These are phyloP conservation scores for Plecturocebus donacophilus DNA, from an alignment of 2,113 vertebrate genomes.

Conservation along the genomic window DNA sequence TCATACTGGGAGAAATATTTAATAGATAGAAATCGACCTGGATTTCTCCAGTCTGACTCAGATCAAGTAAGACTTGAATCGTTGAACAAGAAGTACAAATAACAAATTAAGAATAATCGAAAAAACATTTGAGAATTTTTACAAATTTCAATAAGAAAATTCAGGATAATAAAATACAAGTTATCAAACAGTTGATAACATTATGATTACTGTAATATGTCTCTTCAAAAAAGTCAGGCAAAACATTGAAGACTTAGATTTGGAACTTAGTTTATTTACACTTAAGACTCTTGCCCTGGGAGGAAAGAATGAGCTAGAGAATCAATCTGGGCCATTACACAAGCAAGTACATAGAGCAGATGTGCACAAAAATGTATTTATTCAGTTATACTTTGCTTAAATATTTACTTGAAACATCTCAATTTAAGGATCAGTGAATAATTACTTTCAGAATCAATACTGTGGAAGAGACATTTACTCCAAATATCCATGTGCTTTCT, in stretches of 20 bases:
- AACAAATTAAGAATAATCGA: neutral
- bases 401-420: neutral
- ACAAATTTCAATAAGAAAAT: neutral
- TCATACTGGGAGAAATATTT: too few relatives aligned
- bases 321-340: neutral
- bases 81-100: neutral
- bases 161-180: neutral
- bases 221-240: neutral
- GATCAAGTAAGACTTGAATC: too few relatives aligned
- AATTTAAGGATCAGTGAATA: constrained; percentile 24
- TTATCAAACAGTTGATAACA: neutral
- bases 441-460: neutral
- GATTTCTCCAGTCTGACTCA: too few relatives aligned
- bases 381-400: neutral
- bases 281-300: neutral
- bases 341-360: neutral
- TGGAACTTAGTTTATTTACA: neutral
- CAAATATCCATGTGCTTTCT: neutral
- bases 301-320: neutral
- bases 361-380: neutral
- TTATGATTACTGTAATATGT: neutral
- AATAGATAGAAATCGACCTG: too few relatives aligned
- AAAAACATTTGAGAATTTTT: neutral
- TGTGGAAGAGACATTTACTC: neutral
- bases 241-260: neutral